A percentile compares a stretch with the other conserved stretches of the same genome.
These are phyloP conservation scores for Rhamphomyia laevipes DNA, from an alignment of 2,888 invertebrate genomes.

Conservation along the genomic window DNA sequence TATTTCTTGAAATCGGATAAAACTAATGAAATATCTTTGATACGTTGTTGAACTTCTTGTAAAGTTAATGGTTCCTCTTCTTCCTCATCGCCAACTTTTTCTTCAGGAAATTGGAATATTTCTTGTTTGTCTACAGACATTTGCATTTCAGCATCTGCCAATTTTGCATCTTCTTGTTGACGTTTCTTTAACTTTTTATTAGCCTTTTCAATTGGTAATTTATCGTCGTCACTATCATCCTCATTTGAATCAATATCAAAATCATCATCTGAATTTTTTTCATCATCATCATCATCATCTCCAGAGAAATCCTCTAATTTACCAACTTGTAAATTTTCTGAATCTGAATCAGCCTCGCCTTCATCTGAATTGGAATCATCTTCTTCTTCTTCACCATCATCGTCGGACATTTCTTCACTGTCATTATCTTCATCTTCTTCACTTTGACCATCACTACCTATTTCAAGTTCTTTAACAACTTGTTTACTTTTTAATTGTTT, in stretches of 20 bases:
- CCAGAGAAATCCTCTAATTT: slow-evolving; percentile 28
- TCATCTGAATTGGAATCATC: slow-evolving; percentile 17
- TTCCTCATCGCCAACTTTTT: slow-evolving; percentile 58
- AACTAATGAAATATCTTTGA: slow-evolving; percentile 72
- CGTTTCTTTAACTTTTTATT: slow-evolving; percentile 66
- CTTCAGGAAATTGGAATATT: slow-evolving; percentile 66
- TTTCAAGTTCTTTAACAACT: slow-evolving; percentile 18
- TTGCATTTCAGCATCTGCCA: slow-evolving; percentile 72
- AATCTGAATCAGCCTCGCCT: slow-evolving; percentile 23
- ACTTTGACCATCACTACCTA: slow-evolving; percentile 22
- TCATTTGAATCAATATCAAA: slow-evolving; percentile 31
- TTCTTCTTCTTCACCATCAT: slow-evolving; percentile 12
- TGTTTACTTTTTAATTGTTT: slow-evolving; percentile 34
- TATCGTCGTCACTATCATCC: slow-evolving; percentile 39
- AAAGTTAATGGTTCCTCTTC: slow-evolving; percentile 61
- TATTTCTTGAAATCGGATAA: slow-evolving; percentile 65
- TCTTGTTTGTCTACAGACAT: slow-evolving; percentile 66
- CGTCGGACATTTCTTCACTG: slow-evolving; percentile 9
- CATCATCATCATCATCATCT: slow-evolving; percentile 37
- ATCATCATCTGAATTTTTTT: slow-evolving; percentile 33
- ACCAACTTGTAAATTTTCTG: slow-evolving; percentile 25
- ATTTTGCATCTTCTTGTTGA: slow-evolving; percentile 52
- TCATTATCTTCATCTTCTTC: slow-evolving; percentile 20
- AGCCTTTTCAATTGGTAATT: slow-evolving; percentile 77
- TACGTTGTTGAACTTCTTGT: slow-evolving; percentile 77